A percentile compares a stretch with the other conserved stretches of the same genome.
phyloP scores from a whole-genome alignment of 2,797 vertebrate species.

The Phaenicophaeus curvirostris region DNA sequence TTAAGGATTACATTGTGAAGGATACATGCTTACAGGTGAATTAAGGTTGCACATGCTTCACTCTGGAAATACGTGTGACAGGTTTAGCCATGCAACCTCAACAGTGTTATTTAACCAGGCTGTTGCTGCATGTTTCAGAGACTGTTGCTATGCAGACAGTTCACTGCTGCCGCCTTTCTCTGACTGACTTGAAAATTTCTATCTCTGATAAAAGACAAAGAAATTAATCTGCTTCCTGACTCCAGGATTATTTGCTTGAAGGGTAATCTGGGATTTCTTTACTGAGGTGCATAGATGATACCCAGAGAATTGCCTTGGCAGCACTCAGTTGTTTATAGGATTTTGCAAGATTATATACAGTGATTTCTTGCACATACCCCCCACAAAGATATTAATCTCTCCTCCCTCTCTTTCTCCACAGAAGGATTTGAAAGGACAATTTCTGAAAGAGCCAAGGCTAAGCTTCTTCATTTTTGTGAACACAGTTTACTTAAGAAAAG shows the following conservation, averaged over 20 bases:
- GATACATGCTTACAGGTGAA: neutral
- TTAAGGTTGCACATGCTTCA: neutral
- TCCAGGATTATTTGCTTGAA: constrained; percentile 26
- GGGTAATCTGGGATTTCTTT: constrained; percentile 49
- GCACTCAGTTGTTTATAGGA: neutral
- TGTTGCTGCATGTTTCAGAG: neutral
- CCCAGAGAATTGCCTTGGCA: constrained; percentile 39
- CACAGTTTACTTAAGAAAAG: neutral
- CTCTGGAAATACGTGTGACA: neutral
- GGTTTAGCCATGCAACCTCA: neutral
- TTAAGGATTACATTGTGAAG: neutral
- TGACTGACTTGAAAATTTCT: neutral
- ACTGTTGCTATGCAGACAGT: neutral
- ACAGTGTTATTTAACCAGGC: neutral
- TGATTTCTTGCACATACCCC: neutral
- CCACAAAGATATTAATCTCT: constrained; percentile 13
- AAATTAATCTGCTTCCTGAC: neutral
- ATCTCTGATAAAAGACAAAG: neutral
- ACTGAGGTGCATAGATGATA: neutral
- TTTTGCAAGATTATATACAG: constrained; percentile 47
- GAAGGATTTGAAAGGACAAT: neutral
- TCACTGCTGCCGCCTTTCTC: neutral
- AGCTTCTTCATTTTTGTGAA: neutral
- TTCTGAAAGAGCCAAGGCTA: neutral
- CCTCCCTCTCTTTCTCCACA: neutral